Evolutionary conservation across 2,113 vertebrate genomes (phyloP).

Genomic region (Myrmophylax atrothorax): DNA sequence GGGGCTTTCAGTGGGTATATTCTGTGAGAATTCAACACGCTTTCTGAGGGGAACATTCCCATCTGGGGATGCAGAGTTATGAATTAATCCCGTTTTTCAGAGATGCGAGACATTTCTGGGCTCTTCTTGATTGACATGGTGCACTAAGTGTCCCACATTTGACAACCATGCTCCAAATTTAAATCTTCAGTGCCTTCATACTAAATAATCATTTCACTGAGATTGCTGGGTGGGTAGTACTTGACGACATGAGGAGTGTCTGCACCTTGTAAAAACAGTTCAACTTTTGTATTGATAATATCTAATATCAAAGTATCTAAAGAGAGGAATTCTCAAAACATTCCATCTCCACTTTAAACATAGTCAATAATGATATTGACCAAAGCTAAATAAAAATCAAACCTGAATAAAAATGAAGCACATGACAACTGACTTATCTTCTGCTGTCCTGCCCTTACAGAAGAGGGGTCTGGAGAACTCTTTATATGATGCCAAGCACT

Average conservation of each 20-base stretch:
- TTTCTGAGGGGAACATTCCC: neutral
- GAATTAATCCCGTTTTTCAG: neutral
- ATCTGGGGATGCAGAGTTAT: neutral
- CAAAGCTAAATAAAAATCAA: neutral
- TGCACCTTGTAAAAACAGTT: neutral
- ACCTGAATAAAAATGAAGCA: neutral
- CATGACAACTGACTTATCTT: neutral
- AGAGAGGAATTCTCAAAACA: neutral
- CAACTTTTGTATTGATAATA: neutral
- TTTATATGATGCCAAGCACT: slow-evolving; percentile 86
- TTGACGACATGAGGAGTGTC: neutral
- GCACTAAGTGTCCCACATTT: neutral
- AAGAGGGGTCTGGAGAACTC: slow-evolving; percentile 93
- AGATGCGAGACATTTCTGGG: neutral
- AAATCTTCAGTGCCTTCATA: neutral
- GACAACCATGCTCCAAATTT: neutral
- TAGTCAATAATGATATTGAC: neutral
- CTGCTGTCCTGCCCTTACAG: slow-evolving; percentile 67
- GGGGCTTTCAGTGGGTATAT: neutral
- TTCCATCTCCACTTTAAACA: neutral
- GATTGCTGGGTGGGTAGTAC: neutral
- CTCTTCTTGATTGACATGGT: neutral
- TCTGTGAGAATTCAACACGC: neutral
- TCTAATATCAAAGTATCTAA: neutral
- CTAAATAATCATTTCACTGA: neutral